phyloP scores from a whole-genome alignment of 2,797 vertebrate species.

The Lycodopsis pacificus region DNA sequence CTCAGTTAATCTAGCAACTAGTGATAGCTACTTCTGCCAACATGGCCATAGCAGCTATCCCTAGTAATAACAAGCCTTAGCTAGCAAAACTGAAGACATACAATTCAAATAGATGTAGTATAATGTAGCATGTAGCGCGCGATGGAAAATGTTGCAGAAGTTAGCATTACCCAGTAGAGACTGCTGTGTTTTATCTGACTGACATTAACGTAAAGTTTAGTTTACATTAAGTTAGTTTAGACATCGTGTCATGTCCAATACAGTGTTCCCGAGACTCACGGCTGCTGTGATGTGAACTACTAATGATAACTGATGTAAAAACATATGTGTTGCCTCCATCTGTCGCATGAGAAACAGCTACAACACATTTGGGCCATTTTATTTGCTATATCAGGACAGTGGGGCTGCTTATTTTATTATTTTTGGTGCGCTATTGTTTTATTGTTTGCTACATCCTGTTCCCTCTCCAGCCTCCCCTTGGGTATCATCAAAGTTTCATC shows the following conservation, averaged over 20 bases:
- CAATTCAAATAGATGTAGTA: not conserved
- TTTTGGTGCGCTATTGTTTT: slow-evolving; percentile 57
- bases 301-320: slow-evolving; percentile 12
- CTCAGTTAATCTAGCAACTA: not conserved
- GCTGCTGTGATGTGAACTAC: not conserved
- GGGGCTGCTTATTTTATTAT: slow-evolving; percentile 39
- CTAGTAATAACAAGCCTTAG: slow-evolving; percentile 13
- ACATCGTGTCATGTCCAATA: not conserved
- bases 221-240: not conserved
- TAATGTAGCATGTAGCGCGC: not conserved
- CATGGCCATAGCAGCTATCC: slow-evolving; percentile 28
- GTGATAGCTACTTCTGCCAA: slow-evolving; percentile 28
- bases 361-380: slow-evolving; percentile 4
- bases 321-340: slow-evolving; percentile 8
- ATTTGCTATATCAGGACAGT: slow-evolving; percentile 8
- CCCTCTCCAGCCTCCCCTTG: slow-evolving; percentile 22
- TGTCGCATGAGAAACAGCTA: slow-evolving; percentile 5
- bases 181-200: not conserved
- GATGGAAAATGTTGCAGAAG: not conserved
- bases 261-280: not conserved
- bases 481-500: slow-evolving; percentile 33
- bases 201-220: not conserved
- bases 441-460: slow-evolving; percentile 68
- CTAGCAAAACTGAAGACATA: slow-evolving; percentile 17
- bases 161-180: not conserved